Conservation (phyloP, 2,888 invertebrate species). For the Argyresthia albistria region DNA sequence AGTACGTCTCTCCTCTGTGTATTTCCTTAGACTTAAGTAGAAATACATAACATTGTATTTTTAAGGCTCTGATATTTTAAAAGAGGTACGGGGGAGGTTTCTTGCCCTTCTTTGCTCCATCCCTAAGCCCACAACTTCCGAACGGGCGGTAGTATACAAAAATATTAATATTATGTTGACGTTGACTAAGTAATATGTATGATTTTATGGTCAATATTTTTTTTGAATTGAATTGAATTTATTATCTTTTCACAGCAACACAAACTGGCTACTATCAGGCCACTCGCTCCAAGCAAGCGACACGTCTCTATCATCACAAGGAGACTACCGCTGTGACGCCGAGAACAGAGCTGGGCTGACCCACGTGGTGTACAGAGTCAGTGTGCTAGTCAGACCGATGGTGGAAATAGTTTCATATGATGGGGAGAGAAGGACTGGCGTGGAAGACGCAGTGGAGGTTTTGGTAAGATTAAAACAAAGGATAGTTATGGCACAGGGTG, state of each 20-base stretch:
- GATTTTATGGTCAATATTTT: too few species aligned
- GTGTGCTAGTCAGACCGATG: slow-evolving; percentile 40
- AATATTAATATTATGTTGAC: too few species aligned
- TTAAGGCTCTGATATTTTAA: too few species aligned
- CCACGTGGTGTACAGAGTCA: slow-evolving; percentile 60
- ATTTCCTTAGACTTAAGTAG: too few species aligned
- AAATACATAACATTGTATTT: too few species aligned
- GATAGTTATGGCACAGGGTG: too few species aligned
- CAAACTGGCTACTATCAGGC: slow-evolving; percentile 34
- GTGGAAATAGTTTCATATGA: slow-evolving; percentile 25
- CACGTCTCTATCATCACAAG: slow-evolving; percentile 39
- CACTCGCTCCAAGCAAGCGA: slow-evolving; percentile 26
- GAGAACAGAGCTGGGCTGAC: slow-evolving; percentile 72
- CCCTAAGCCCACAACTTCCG: too few species aligned
- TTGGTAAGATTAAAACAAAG: slow-evolving; percentile 35
- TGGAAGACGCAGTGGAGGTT: slow-evolving; percentile 24
- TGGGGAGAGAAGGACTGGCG: slow-evolving; percentile 22
- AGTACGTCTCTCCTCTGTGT: too few species aligned
- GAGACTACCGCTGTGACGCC: slow-evolving; percentile 73
- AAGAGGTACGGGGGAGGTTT: too few species aligned
- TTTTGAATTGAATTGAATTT: not conserved
- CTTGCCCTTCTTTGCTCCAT: too few species aligned
- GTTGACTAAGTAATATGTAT: too few species aligned
- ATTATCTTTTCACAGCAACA: slow-evolving; percentile 28
- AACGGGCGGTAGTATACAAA: too few species aligned